phyloP scores from a whole-genome alignment of 2,113 vertebrate species.

The Xenus cinereus region DNA sequence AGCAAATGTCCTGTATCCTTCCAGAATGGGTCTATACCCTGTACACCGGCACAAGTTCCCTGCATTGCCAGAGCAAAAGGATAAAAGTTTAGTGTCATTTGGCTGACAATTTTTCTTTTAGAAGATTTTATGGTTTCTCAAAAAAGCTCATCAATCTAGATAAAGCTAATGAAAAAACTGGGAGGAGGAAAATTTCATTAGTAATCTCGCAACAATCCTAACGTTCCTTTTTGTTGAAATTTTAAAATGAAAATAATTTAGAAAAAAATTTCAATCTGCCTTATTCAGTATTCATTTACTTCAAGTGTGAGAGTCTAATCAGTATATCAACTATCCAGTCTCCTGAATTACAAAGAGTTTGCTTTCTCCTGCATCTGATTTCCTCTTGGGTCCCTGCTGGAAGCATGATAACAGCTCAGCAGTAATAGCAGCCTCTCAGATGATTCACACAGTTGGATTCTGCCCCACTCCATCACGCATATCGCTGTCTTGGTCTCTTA shows the following conservation, averaged over 20 bases:
- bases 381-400: not conserved
- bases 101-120: not conserved
- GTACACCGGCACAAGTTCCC: constrained; percentile 97
- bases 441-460: not conserved
- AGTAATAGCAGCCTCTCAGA: not conserved
- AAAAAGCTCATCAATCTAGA: not conserved
- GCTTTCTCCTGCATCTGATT: not conserved
- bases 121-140: not conserved
- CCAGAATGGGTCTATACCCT: constrained; percentile 91
- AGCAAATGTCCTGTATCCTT: constrained; percentile 89
- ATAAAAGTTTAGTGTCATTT: not conserved
- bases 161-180: not conserved
- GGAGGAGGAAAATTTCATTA: not conserved
- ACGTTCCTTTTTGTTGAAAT: not conserved
- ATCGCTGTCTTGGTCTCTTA: not conserved
- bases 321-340: not conserved
- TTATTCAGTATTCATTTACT: not conserved
- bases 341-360: not conserved
- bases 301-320: not conserved
- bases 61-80: constrained; percentile 43
- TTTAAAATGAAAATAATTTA: not conserved
- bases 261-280: not conserved
- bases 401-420: not conserved
- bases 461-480: not conserved
- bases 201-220: not conserved